Conservation (phyloP, 2,888 invertebrate genomes). For the Sarcophaga rosellei region DNA sequence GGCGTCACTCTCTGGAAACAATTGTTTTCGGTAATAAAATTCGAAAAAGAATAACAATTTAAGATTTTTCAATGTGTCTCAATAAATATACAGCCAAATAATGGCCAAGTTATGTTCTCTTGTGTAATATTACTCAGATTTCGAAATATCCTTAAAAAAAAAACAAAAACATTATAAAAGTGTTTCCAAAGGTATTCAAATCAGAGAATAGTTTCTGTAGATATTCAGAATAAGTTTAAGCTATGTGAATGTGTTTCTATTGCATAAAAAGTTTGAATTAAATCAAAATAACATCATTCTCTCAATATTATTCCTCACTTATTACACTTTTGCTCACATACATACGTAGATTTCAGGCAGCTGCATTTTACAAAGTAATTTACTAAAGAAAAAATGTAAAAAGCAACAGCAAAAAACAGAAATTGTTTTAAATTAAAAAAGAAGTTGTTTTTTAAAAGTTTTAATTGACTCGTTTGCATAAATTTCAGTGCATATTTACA, state of each 20-base stretch:
- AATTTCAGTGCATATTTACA: constrained; percentile 33
- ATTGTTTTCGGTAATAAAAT: background rate
- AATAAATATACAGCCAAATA: background rate
- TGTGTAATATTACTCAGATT: background rate
- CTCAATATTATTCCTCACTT: constrained; percentile 12
- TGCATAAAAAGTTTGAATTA: constrained; percentile 28
- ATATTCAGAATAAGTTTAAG: background rate
- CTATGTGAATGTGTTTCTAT: background rate
- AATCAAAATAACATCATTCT: constrained; percentile 21
- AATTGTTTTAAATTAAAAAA: constrained; percentile 23
- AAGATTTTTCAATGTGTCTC: background rate
- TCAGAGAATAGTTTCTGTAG: background rate
- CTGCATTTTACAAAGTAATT: constrained; percentile 8
- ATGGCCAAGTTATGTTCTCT: background rate
- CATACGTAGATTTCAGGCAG: background rate
- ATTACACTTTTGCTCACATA: background rate
- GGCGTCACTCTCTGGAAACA: background rate
- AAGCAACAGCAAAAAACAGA: background rate
- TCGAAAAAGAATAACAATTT: constrained; percentile 2
- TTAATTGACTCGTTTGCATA: constrained; percentile 56
- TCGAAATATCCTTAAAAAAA: no score
- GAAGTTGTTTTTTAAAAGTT: constrained; percentile 25
- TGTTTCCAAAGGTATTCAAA: background rate
- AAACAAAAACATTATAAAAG: no score
- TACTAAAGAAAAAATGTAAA: background rate